phyloP scores from a whole-genome alignment of 2,888 invertebrate species.

The Helobdella robusta region DNA sequence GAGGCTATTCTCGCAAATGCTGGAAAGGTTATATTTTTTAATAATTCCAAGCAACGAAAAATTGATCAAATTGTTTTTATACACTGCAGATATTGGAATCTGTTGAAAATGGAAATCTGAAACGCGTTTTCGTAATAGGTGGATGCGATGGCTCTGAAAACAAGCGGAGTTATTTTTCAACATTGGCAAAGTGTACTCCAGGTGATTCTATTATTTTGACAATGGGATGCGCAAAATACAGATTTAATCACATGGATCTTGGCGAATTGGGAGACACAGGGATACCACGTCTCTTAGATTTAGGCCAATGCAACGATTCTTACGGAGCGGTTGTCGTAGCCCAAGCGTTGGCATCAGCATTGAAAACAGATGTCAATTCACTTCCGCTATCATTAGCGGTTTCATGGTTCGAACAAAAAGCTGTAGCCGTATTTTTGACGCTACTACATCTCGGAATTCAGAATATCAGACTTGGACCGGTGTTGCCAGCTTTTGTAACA shows the following conservation, averaged over 20 bases:
- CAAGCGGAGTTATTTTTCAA: constrained; percentile 38
- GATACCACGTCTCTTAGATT: constrained; percentile 39
- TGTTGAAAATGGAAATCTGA: constrained; percentile 35
- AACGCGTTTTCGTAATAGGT: constrained; percentile 39
- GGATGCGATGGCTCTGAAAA: constrained; percentile 41
- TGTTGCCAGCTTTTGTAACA: constrained; percentile 39
- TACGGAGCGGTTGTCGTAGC: constrained; percentile 39
- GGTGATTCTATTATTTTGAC: constrained; percentile 39
- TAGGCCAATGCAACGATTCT: constrained; percentile 39
- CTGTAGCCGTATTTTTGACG: constrained; percentile 38
- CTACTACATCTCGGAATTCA: constrained; percentile 38
- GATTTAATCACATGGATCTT: constrained; percentile 36
- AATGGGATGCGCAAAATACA: constrained; percentile 40
- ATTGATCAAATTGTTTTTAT: neutral
- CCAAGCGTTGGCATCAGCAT: constrained; percentile 36
- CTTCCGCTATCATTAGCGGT: constrained; percentile 38
- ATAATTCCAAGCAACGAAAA: neutral
- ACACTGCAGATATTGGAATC: constrained; percentile 36
- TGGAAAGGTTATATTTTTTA: constrained; percentile 30
- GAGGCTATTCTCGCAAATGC: constrained; percentile 36
- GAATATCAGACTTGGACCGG: constrained; percentile 38
- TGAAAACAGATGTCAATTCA: constrained; percentile 39
- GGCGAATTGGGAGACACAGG: constrained; percentile 38
- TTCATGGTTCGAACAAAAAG: constrained; percentile 41
- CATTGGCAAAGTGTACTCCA: constrained; percentile 36